Evolutionary conservation across 2,797 vertebrate species (phyloP).

Genomic region (Halcyon badia): DNA sequence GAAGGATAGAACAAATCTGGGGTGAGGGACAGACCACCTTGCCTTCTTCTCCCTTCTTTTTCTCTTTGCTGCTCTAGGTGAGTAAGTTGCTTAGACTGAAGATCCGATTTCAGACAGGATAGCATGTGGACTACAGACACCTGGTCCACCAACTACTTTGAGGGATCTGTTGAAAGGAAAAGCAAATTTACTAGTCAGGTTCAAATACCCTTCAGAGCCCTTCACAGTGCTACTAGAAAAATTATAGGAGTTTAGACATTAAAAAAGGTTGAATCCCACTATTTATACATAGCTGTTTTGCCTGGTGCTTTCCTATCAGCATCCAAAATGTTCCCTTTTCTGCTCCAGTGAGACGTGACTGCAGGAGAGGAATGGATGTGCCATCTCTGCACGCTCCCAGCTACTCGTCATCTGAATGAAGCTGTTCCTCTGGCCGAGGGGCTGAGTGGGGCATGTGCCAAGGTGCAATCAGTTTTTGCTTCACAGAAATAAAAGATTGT

Average conservation of each 20-base stretch:
- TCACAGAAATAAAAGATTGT: neutral
- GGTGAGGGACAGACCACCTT: neutral
- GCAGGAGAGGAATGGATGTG: neutral
- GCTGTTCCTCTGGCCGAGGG: neutral
- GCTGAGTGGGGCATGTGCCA: neutral
- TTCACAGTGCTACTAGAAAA: neutral
- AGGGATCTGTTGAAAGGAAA: neutral
- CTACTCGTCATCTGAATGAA: neutral
- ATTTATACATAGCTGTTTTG: neutral
- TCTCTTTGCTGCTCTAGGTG: neutral
- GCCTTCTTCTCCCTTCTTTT: neutral
- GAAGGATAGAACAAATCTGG: neutral
- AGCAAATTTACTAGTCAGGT: neutral
- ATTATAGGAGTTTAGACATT: neutral
- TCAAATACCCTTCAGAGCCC: neutral
- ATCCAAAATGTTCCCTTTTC: neutral
- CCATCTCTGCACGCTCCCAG: neutral
- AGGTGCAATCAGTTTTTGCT: constrained; percentile 1
- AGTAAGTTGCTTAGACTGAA: neutral
- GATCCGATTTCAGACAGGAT: neutral
- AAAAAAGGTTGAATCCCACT: neutral
- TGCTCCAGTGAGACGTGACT: rapidly evolving
- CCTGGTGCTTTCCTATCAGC: neutral
- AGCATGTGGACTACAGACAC: neutral
- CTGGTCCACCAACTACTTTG: neutral